These are phyloP conservation scores for Arenicola marina DNA, from an alignment of 2,888 invertebrate genomes.

Conservation along the genomic window DNA sequence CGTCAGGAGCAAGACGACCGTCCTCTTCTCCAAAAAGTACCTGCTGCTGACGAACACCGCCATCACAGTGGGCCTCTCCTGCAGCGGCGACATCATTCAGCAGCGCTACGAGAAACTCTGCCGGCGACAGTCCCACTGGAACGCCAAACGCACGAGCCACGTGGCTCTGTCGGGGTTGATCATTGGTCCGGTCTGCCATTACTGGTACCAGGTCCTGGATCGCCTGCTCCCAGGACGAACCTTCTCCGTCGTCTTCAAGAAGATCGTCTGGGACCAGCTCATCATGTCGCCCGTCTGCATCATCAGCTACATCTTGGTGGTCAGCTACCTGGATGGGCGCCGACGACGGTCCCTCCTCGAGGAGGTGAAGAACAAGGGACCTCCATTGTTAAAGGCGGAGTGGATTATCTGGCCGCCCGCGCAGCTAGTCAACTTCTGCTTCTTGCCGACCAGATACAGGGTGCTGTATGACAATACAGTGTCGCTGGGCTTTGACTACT, in stretches of 20 bases:
- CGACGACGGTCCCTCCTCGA: conserved; percentile 56
- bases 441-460: conserved; percentile 79
- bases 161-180: conserved; percentile 80
- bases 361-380: conserved; percentile 75
- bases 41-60: conserved; percentile 73
- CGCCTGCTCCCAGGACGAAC: conserved; percentile 72
- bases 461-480: conserved; percentile 71
- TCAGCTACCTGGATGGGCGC: conserved; percentile 74
- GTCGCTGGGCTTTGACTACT: conserved; percentile 52
- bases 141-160: conserved; percentile 69
- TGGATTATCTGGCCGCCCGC: conserved; percentile 93
- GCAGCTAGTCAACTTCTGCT: conserved; percentile 89
- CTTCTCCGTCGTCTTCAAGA: conserved; percentile 67
- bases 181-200: conserved; percentile 80
- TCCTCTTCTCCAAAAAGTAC: no score
- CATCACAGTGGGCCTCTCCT: conserved; percentile 77
- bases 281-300: conserved; percentile 83
- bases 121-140: conserved; percentile 43
- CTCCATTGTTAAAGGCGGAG: conserved; percentile 77
- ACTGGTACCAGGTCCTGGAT: conserved; percentile 84
- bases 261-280: conserved; percentile 81
- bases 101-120: conserved; percentile 72
- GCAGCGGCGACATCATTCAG: conserved; percentile 77
- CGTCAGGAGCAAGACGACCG: no score
- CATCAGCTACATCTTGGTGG: conserved; percentile 75